Percentiles rank a stretch among this genome's conserved stretches.
Conservation (phyloP, 2,888 invertebrate genomes). For the Gymnoscelis rufifasciata region DNA sequence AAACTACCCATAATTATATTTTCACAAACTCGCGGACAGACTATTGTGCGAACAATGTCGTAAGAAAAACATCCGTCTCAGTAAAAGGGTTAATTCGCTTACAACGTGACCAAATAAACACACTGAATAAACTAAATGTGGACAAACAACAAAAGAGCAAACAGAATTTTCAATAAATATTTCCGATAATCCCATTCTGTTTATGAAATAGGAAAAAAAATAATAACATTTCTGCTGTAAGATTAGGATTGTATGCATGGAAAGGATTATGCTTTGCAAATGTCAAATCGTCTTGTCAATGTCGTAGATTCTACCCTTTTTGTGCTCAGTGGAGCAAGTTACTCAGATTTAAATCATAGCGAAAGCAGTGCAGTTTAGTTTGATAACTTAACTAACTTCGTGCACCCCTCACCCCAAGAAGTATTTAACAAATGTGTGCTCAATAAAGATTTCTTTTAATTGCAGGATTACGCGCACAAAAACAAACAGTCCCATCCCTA, state of each 20-base stretch:
- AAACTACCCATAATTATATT: conserved; percentile 38
- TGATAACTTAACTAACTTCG: not conserved
- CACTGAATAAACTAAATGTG: conserved; percentile 64
- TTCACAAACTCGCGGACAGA: conserved; percentile 31
- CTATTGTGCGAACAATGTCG: conserved; percentile 43
- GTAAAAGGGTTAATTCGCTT: conserved; percentile 48
- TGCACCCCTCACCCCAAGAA: conserved; percentile 1
- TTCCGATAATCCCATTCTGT: conserved; percentile 48
- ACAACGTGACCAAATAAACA: conserved; percentile 55
- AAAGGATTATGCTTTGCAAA: conserved; percentile 35
- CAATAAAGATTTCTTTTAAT: conserved; percentile 28
- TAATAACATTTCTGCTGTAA: conserved; percentile 22
- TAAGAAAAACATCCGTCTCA: conserved; percentile 63
- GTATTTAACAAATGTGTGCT: conserved; percentile 15
- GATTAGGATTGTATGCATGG: conserved; percentile 8
- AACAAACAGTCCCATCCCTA: conserved; percentile 49
- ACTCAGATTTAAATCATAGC: no score
- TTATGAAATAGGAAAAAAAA: conserved; percentile 25
- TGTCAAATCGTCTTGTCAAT: conserved; percentile 2
- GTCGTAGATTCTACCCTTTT: not conserved
- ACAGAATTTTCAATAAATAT: conserved; percentile 60
- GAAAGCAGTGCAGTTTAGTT: no score
- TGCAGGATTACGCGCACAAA: conserved; percentile 45
- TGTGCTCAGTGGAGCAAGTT: no score
- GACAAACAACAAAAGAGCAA: conserved; percentile 63